A percentile compares a stretch with the other conserved stretches of the same genome.
These are phyloP conservation scores for Myopa tessellatipennis DNA, from an alignment of 2,888 invertebrate species.

Conservation along the genomic window DNA sequence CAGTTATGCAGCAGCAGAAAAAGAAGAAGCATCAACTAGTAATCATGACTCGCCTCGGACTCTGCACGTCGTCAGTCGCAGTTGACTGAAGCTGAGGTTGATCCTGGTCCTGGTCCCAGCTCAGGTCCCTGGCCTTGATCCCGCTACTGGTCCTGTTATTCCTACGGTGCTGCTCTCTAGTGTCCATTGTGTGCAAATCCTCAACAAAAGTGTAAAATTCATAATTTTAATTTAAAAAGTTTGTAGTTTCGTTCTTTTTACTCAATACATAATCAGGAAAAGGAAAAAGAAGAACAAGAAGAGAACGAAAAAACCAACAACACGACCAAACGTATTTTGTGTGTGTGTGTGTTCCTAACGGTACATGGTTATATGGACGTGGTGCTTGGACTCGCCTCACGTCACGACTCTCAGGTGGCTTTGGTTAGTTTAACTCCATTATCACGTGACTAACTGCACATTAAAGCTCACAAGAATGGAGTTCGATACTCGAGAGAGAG, in stretches of 20 bases:
- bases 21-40: no score
- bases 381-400: background rate
- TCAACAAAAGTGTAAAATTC: slow-evolving; percentile 51
- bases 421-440: slow-evolving; percentile 40
- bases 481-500: background rate
- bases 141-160: background rate
- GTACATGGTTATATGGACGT: background rate
- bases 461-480: background rate
- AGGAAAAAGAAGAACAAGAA: background rate
- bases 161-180: background rate
- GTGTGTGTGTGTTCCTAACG: background rate
- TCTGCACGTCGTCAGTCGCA: background rate
- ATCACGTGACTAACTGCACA: slow-evolving; percentile 38
- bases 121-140: background rate
- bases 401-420: slow-evolving; percentile 24
- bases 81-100: background rate
- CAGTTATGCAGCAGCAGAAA: background rate
- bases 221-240: slow-evolving; percentile 55
- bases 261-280: background rate
- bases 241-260: slow-evolving; percentile 31
- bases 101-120: no score
- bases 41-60: background rate
- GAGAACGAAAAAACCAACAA: no score
- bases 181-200: slow-evolving; percentile 20
- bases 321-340: background rate